Conservation (phyloP, 2,113 vertebrate species). For the Pristiophorus japonicus region DNA sequence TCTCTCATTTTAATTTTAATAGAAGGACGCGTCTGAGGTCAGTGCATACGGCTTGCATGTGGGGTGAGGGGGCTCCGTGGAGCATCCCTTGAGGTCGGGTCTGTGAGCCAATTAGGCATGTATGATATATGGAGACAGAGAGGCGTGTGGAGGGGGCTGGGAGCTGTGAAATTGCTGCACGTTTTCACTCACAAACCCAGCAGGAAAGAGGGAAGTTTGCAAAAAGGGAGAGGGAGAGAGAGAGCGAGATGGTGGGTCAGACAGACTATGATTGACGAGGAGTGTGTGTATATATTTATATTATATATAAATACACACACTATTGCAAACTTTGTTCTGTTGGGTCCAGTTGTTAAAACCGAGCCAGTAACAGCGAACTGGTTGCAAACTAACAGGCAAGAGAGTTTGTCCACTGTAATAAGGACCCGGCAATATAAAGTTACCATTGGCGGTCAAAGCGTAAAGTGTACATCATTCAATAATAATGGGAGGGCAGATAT, state of each 20-base stretch:
- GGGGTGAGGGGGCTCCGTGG: not conserved
- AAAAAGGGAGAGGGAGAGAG: not conserved
- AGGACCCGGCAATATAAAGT: not conserved
- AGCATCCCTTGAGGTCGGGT: not conserved
- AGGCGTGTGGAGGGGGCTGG: not conserved
- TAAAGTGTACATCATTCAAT: not conserved
- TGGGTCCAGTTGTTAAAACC: not conserved
- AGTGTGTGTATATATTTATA: not conserved
- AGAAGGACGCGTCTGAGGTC: not conserved
- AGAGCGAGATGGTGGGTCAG: not conserved
- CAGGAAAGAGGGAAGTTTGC: not conserved
- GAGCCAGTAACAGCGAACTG: not conserved
- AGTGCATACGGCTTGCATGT: not conserved
- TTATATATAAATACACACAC: not conserved
- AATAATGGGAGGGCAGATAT: not conserved
- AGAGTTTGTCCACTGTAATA: no score
- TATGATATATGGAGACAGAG: constrained; percentile 21
- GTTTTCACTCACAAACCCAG: not conserved
- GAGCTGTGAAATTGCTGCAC: not conserved
- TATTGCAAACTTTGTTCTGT: not conserved
- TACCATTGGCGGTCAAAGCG: not conserved
- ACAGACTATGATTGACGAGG: not conserved
- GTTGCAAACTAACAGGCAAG: not conserved
- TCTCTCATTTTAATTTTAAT: not conserved
- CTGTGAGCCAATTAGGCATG: not conserved